A percentile compares a stretch with the other conserved stretches of the same genome.
phyloP scores from a whole-genome alignment of 2,113 vertebrate species.

The Pavo muticus region DNA sequence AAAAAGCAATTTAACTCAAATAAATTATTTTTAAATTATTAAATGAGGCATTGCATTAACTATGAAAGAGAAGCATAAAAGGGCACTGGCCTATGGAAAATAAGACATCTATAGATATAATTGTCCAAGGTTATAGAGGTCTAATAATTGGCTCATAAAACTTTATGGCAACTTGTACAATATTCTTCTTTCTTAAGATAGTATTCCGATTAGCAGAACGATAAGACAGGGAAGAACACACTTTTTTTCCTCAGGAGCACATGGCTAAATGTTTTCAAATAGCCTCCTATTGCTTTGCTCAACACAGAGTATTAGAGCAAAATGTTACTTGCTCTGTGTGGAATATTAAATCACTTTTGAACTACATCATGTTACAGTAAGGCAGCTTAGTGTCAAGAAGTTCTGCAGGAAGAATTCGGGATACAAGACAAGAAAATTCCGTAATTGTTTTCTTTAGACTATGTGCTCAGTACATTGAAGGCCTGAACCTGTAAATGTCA shows the following conservation, averaged over 20 bases:
- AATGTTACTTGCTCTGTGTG: not conserved
- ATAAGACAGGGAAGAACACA: constrained; percentile 66
- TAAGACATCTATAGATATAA: constrained; percentile 51
- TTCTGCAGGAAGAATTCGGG: not conserved
- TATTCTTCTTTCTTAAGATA: constrained; percentile 64
- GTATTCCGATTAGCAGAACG: constrained; percentile 68
- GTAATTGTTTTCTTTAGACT: not conserved
- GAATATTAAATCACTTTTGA: not conserved
- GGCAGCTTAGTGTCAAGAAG: constrained; percentile 14
- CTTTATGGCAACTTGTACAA: constrained; percentile 76
- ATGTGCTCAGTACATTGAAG: not conserved
- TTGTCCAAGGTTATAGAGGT: not conserved
- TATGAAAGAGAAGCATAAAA: constrained; percentile 74
- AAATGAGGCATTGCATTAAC: constrained; percentile 76
- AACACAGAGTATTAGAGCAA: not conserved
- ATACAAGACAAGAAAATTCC: constrained; percentile 26
- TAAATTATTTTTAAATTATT: constrained; percentile 84
- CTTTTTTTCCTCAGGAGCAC: constrained; percentile 56
- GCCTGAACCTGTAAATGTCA: constrained; percentile 53
- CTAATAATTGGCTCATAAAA: constrained; percentile 80
- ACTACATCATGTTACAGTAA: not conserved
- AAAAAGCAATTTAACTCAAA: constrained; percentile 82
- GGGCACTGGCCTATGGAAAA: constrained; percentile 73
- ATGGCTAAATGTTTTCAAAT: constrained; percentile 64
- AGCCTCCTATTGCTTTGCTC: constrained; percentile 55